These are phyloP conservation scores for Euleptes europaea DNA, from an alignment of 2,113 vertebrate species.

Conservation along the genomic window DNA sequence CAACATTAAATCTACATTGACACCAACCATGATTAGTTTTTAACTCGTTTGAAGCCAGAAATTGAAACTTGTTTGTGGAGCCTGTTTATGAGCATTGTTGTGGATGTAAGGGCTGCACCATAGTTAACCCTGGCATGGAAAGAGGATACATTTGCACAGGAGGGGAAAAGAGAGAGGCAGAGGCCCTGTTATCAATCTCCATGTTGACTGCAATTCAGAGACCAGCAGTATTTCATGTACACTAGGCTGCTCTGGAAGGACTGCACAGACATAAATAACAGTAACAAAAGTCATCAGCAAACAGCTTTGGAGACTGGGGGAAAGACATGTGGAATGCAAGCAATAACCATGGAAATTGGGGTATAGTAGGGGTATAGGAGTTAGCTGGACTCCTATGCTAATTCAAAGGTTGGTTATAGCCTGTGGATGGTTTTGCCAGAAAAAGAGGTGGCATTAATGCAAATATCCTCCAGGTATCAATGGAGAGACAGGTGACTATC, in stretches of 20 bases:
- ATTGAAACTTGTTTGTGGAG: not conserved
- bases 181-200: not conserved
- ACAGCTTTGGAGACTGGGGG: not conserved
- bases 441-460: not conserved
- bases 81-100: too few relatives aligned
- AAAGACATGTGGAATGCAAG: not conserved
- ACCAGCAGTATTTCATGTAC: not conserved
- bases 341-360: too few relatives aligned
- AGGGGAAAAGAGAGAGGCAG: not conserved
- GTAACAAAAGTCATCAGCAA: not conserved
- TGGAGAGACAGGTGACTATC: not conserved
- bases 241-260: not conserved
- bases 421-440: not conserved
- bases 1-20: not conserved
- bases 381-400: not conserved
- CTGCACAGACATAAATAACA: not conserved
- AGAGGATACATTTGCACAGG: not conserved
- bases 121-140: too few relatives aligned
- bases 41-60: not conserved
- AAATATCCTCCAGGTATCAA: not conserved
- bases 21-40: not conserved
- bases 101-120: too few relatives aligned
- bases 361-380: not conserved
- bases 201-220: not conserved
- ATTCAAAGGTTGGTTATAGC: not conserved